Evolutionary conservation across 2,888 invertebrate species (phyloP).

Genomic region (Cataglyphis rosenhaueri): DNA sequence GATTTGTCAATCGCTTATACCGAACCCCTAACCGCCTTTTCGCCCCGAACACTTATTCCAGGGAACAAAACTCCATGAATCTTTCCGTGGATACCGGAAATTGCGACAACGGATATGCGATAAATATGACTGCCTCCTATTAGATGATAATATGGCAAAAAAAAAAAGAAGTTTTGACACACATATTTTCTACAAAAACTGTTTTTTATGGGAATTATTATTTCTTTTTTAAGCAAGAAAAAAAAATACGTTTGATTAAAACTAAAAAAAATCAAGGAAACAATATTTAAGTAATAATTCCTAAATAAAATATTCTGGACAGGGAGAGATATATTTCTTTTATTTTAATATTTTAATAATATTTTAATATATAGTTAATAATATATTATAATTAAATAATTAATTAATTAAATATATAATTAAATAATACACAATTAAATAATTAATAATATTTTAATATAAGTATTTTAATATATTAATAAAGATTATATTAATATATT

Average conservation of each 20-base stretch:
- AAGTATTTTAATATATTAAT: too few relatives aligned
- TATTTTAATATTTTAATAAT: background rate
- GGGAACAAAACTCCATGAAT: conserved; percentile 73
- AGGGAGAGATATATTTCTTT: background rate
- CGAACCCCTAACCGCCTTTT: conserved; percentile 54
- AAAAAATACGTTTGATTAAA: background rate
- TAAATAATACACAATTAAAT: too few relatives aligned
- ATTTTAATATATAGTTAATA: too few relatives aligned
- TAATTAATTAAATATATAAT: too few relatives aligned
- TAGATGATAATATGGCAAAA: conserved; percentile 2
- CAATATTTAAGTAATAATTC: background rate
- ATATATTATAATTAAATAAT: too few relatives aligned
- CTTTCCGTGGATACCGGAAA: conserved; percentile 63
- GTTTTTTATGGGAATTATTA: background rate
- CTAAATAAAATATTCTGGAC: background rate
- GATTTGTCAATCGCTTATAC: conserved; percentile 82
- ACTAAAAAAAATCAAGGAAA: background rate
- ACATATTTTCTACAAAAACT: background rate
- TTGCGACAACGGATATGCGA: conserved; percentile 43
- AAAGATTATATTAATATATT: background rate
- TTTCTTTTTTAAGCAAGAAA: background rate
- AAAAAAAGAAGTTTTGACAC: background rate
- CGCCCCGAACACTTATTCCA: conserved; percentile 70
- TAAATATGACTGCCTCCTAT: background rate
- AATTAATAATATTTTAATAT: too few relatives aligned